Conservation (phyloP, 2,888 invertebrate species). For the Sphaerophoria taeniata region DNA sequence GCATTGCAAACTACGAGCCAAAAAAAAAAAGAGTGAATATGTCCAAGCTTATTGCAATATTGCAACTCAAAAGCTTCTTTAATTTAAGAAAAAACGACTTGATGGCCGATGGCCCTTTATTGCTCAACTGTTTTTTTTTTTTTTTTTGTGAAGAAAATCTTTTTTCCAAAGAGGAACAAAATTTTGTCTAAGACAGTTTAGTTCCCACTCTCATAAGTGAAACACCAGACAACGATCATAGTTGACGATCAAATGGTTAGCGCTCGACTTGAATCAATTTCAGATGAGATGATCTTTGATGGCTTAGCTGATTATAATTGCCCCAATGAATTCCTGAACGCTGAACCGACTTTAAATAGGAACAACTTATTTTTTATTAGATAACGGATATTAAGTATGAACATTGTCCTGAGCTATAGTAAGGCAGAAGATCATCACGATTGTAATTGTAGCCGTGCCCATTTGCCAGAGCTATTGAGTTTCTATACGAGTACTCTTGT, state of each 20-base stretch:
- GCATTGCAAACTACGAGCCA: too few relatives aligned
- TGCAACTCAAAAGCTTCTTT: too few relatives aligned
- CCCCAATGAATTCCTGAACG: neutral
- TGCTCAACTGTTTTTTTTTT: too few relatives aligned
- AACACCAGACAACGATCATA: slow-evolving; percentile 27
- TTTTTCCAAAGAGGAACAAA: too few relatives aligned
- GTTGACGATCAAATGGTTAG: slow-evolving; percentile 59
- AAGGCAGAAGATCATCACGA: slow-evolving; percentile 57
- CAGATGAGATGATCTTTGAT: slow-evolving; percentile 60
- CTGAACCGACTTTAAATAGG: neutral
- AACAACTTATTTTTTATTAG: slow-evolving; percentile 48
- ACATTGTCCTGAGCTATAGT: slow-evolving; percentile 20
- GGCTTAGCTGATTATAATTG: slow-evolving; percentile 43
- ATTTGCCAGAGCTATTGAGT: slow-evolving; percentile 16
- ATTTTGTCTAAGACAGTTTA: too few relatives aligned
- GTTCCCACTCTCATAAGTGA: neutral
- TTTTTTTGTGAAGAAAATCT: too few relatives aligned
- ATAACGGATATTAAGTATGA: slow-evolving; percentile 28
- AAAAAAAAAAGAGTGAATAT: too few relatives aligned
- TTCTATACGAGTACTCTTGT: slow-evolving; percentile 12
- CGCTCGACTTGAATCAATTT: slow-evolving; percentile 31
- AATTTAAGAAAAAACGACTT: too few relatives aligned
- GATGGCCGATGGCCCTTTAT: too few relatives aligned
- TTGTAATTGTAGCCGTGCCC: slow-evolving; percentile 69
- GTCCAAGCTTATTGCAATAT: too few relatives aligned